phyloP scores from a whole-genome alignment of 1,140 invertebrate species.

The Eueides isabella region DNA sequence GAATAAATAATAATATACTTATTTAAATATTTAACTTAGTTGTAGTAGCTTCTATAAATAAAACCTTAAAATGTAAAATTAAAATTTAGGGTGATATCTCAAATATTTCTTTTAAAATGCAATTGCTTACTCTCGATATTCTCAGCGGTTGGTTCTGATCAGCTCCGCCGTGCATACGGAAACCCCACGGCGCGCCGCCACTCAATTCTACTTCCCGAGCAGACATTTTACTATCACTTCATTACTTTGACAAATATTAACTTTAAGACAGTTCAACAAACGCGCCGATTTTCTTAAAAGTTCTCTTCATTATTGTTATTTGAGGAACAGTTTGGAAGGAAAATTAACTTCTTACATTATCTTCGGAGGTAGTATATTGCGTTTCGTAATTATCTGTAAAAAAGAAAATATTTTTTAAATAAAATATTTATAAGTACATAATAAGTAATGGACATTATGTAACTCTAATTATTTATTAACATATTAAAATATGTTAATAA shows the following conservation, averaged over 20 bases:
- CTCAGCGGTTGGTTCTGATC: conserved; percentile 88
- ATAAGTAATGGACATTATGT: too few species aligned
- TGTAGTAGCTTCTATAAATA: too few species aligned
- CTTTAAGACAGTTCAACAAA: conserved; percentile 36
- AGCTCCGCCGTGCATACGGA: conserved; percentile 91
- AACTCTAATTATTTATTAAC: too few species aligned
- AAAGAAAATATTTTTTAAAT: neutral
- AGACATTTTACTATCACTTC: conserved; percentile 82
- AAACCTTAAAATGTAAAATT: too few species aligned
- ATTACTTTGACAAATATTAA: conserved; percentile 47
- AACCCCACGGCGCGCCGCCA: conserved; percentile 94
- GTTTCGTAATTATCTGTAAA: conserved; percentile 14
- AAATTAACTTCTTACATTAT: conserved; percentile 25
- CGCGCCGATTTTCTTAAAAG: conserved; percentile 14
- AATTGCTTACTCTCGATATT: conserved; percentile 88
- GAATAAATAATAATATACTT: too few species aligned
- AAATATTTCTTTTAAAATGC: too few species aligned
- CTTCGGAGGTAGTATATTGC: conserved; percentile 16
- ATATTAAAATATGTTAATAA: too few species aligned
- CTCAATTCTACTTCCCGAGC: conserved; percentile 87
- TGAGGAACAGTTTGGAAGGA: conserved; percentile 33
- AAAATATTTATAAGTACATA: too few species aligned
- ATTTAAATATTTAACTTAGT: too few species aligned
- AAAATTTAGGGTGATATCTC: too few species aligned
- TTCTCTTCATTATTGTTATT: conserved; percentile 35